phyloP scores from a whole-genome alignment of 2,113 vertebrate genomes.

The Poeciliopsis prolifica region DNA sequence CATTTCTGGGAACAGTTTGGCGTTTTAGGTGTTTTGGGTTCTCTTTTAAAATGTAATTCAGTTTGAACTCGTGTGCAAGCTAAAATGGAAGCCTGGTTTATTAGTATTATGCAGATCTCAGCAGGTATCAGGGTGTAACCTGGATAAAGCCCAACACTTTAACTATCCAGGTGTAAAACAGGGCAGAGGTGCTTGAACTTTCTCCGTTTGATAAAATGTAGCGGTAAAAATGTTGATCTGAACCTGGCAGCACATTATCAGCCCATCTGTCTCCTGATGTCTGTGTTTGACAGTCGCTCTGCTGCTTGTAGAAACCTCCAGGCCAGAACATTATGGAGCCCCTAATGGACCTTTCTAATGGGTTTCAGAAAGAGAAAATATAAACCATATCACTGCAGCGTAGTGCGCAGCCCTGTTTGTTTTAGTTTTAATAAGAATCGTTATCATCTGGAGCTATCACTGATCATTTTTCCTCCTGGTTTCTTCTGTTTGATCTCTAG shows the following conservation, averaged over 20 bases:
- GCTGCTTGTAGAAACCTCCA: conserved; percentile 12
- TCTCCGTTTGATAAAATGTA: conserved; percentile 1
- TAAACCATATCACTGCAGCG: background rate
- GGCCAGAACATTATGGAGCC: conserved; percentile 21
- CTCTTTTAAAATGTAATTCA: conserved; percentile 28
- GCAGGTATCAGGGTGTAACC: background rate
- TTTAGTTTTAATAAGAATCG: background rate
- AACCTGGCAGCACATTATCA: conserved; percentile 7
- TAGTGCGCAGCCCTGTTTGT: no score
- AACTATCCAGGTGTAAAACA: background rate
- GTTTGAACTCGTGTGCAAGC: background rate
- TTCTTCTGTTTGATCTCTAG: background rate
- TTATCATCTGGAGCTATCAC: no score
- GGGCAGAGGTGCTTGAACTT: background rate
- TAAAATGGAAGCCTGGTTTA: conserved; percentile 22
- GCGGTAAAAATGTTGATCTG: conserved; percentile 12
- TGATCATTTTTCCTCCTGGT: background rate
- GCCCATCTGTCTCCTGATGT: background rate
- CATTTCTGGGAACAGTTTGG: conserved; percentile 13
- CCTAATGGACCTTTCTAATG: conserved; percentile 40
- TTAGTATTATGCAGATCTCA: conserved; percentile 23
- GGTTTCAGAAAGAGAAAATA: conserved; percentile 4
- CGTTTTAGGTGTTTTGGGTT: background rate
- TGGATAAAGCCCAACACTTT: background rate
- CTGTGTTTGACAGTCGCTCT: background rate